phyloP scores from a whole-genome alignment of 2,888 invertebrate genomes.

The Capitulum mitella region DNA sequence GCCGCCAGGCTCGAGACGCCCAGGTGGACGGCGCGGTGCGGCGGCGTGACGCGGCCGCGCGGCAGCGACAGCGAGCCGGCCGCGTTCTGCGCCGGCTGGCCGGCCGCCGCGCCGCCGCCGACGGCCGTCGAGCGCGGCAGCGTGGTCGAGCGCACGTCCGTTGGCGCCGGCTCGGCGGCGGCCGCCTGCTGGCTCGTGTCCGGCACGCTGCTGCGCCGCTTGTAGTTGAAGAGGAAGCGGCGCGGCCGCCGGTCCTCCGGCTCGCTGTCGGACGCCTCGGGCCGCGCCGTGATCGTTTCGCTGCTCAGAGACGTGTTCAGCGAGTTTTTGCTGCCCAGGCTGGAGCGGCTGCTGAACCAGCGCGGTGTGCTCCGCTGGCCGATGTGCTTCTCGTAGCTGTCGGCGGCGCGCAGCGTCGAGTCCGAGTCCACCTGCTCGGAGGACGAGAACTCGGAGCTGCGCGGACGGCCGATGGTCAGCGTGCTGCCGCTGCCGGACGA shows the following conservation, averaged over 20 bases:
- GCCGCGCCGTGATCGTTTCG: slow-evolving; percentile 39
- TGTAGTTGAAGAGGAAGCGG: slow-evolving; percentile 5
- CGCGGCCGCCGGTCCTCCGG: not conserved
- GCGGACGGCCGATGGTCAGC: slow-evolving; percentile 5
- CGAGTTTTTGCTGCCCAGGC: slow-evolving; percentile 14
- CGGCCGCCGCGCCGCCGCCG: slow-evolving; percentile 24
- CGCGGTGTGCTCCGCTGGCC: slow-evolving; percentile 26
- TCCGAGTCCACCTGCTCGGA: slow-evolving; percentile 36
- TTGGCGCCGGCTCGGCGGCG: slow-evolving; percentile 24
- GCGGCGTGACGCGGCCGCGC: slow-evolving; percentile 28
- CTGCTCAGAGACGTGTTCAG: slow-evolving; percentile 15
- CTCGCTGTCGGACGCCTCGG: slow-evolving; percentile 20
- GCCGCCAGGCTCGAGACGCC: slow-evolving; percentile 32
- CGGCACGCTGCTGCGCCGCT: slow-evolving; percentile 56
- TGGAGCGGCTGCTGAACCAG: slow-evolving; percentile 29
- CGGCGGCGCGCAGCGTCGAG: slow-evolving; percentile 36
- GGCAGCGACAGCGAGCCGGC: slow-evolving; percentile 29
- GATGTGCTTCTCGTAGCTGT: slow-evolving; percentile 35
- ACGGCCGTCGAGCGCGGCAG: slow-evolving; percentile 42
- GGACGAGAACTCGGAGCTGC: slow-evolving; percentile 34
- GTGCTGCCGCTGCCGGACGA: slow-evolving; percentile 27
- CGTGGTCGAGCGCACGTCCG: slow-evolving; percentile 38
- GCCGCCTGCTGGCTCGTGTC: slow-evolving; percentile 42
- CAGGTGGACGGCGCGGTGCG: slow-evolving; percentile 44
- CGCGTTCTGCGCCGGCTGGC: slow-evolving; percentile 36